A percentile compares a stretch with the other conserved stretches of the same genome.
These are phyloP conservation scores for Nasua narica DNA, from an alignment of 2,797 vertebrate species.

Conservation along the genomic window DNA sequence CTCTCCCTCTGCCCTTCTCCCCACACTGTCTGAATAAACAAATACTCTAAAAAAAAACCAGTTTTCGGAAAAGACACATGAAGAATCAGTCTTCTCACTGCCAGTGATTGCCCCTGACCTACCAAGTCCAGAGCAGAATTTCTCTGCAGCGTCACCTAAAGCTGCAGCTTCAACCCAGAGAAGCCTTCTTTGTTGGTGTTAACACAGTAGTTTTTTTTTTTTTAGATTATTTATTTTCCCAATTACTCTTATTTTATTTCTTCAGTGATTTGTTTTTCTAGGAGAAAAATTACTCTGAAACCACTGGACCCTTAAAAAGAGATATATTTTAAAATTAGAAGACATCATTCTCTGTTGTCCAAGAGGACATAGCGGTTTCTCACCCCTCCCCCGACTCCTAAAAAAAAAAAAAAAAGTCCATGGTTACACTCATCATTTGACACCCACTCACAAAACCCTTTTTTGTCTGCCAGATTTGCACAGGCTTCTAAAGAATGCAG, in stretches of 20 bases:
- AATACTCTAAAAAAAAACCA: neutral
- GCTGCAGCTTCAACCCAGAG: neutral
- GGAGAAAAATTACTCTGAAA: neutral
- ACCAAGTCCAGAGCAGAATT: neutral
- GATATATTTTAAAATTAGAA: slow-evolving; percentile 35
- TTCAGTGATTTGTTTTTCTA: neutral
- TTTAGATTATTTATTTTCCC: no score
- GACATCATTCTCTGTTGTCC: slow-evolving; percentile 23
- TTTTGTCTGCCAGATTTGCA: slow-evolving; percentile 65
- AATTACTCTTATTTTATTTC: no score
- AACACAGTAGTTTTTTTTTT: neutral
- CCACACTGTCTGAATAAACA: neutral
- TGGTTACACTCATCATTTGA: neutral
- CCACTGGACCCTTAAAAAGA: neutral
- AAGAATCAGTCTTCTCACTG: neutral
- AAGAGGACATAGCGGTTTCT: neutral
- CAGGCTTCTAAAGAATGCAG: slow-evolving; percentile 63
- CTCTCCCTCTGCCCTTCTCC: neutral
- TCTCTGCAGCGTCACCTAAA: neutral
- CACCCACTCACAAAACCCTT: slow-evolving; percentile 47
- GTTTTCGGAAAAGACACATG: neutral
- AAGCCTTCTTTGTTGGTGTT: neutral
- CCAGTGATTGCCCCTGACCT: neutral
- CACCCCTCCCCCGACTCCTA: neutral
- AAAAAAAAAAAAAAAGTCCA: neutral